Percentiles rank a stretch among this genome's conserved stretches.
Evolutionary conservation across 2,888 invertebrate genomes (phyloP).

Genomic region (Odontocerum albicorne): DNA sequence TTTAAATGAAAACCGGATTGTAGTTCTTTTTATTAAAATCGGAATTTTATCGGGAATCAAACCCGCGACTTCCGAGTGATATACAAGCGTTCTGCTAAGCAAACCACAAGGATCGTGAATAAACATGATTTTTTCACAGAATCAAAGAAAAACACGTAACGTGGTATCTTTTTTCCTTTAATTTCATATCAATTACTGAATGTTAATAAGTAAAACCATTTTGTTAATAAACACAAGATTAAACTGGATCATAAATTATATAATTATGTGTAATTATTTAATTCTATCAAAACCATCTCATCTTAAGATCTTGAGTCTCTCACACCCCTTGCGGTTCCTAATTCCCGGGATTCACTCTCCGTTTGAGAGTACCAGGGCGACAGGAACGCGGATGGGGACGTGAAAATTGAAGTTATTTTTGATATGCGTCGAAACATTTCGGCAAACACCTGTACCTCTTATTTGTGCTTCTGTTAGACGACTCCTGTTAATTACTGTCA

Average conservation of each 20-base stretch:
- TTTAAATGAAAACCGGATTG: too few species aligned
- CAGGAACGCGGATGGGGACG: conserved; percentile 17
- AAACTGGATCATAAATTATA: conserved; percentile 17
- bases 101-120: too few species aligned
- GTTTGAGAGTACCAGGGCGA: conserved; percentile 18
- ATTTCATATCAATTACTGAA: too few species aligned
- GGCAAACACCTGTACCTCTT: conserved; percentile 14
- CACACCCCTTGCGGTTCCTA: conserved; percentile 14
- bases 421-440: conserved; percentile 18
- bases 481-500: conserved; percentile 25
- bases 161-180: too few species aligned
- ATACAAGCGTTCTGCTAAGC: too few species aligned
- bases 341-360: conserved; percentile 3
- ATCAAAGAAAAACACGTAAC: too few species aligned
- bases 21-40: too few species aligned
- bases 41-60: too few species aligned
- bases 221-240: conserved; percentile 11
- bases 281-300: conserved; percentile 22
- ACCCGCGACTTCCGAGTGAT: too few species aligned
- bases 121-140: too few species aligned
- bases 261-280: conserved; percentile 19
- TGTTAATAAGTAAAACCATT: conserved; percentile 19
- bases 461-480: conserved; percentile 14
- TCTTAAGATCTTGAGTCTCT: conserved; percentile 14
- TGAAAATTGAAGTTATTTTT: conserved; percentile 13